Evolutionary conservation across 2,113 vertebrate species (phyloP), one percentile per base, ranked within the genome.

Genomic region (Nycticebus coucang): DNA sequence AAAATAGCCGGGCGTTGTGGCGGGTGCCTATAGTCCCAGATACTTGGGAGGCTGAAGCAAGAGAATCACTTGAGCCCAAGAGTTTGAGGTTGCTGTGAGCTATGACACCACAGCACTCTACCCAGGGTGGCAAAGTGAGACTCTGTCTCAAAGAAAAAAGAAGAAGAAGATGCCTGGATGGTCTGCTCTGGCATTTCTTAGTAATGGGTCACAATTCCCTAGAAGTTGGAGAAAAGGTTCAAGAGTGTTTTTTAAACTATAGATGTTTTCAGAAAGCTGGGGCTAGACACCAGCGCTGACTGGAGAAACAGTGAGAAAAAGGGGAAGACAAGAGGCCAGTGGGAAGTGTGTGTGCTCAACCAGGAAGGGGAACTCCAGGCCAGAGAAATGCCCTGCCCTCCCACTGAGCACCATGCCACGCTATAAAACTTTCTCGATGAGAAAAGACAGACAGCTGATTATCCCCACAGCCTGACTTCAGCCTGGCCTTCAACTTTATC

Each of bases 141-240:
- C 7, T 50, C 45, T 10, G 10, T 50, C 45, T 50, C 45, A 50
- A 50, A 50, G 9, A 50, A 50, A 50, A 50, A 50, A 50, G 45
- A 8, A 50, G 45, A 8, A 78, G 79, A 84, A 85, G 66, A 87
- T 81, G 66, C 19, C 62, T 33, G 1, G 22, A 7, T 80, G 45
- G 89, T 80, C 83, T 87, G 41, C 30, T 87, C 15, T 33, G n/a
- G 57, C 17, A 45, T 85, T 94, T 94, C 71, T 94, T 83, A 91
- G 50, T 59, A 84, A 93, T n/a, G 12, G 59, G 57, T 83, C 33
- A 33, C 78, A 91, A 22, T 89, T 88, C 69, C 53, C 45, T 53
- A 45, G 41, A n/a, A 57, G 1, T 35, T 72, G 2, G 50, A 95
- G 7, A 86, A 95, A 78, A 12, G 0, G 57, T 94, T 95, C 30